A percentile compares a stretch with the other conserved stretches of the same genome.
Evolutionary conservation across 2,113 vertebrate species (phyloP).

Genomic region (Dipodomys stephensi): DNA sequence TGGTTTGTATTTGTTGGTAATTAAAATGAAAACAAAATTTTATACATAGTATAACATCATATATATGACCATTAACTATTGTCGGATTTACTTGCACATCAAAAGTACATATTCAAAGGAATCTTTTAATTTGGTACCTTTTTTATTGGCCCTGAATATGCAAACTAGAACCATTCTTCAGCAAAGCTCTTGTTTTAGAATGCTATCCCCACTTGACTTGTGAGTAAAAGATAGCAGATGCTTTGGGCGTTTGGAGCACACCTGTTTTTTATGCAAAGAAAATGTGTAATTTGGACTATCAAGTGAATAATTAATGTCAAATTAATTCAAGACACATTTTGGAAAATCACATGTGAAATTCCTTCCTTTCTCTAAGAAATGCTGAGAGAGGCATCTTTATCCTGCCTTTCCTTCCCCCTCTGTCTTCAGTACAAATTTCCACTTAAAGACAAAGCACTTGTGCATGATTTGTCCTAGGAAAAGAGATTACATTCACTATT

Average conservation of each 20-base stretch:
- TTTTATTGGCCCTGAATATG: not conserved
- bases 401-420: not conserved
- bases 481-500: conserved; percentile 13
- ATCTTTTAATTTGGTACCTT: not conserved
- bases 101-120: not conserved
- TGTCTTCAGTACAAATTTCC: not conserved
- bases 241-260: conserved; percentile 60
- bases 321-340: conserved; percentile 57
- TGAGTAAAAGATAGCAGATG: conserved; percentile 64
- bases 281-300: conserved; percentile 58
- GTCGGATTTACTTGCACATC: not conserved
- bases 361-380: conserved; percentile 30
- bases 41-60: not conserved
- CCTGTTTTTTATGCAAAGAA: conserved; percentile 73
- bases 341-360: conserved; percentile 36
- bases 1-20: conserved; percentile 22
- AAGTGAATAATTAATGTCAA: conserved; percentile 75
- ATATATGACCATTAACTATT: not conserved
- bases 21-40: conserved; percentile 26
- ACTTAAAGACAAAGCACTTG: not conserved
- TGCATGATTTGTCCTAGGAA: not conserved
- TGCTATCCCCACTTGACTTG: conserved; percentile 39
- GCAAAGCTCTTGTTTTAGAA: not conserved
- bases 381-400: conserved; percentile 42
- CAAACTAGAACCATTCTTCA: not conserved